A percentile compares a stretch with the other conserved stretches of the same genome.
Conservation (phyloP, 1,140 invertebrate genomes). For the Chlorops oryzae region DNA sequence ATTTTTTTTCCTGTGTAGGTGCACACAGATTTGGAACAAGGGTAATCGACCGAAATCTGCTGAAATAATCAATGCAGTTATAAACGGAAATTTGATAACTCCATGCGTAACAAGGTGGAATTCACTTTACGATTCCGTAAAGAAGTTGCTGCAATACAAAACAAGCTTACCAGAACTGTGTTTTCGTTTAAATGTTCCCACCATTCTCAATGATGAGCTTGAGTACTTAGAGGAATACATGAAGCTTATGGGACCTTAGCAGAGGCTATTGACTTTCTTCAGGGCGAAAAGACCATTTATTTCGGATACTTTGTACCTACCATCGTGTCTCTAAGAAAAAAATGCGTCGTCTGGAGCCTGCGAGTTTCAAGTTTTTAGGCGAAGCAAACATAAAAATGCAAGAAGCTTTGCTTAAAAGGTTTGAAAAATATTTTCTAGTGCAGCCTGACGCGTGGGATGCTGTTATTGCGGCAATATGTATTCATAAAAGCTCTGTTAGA, state of each 20-base stretch:
- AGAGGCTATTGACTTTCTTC: background rate
- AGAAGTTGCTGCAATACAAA: slow-evolving; percentile 2
- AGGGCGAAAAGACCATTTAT: slow-evolving; percentile 4
- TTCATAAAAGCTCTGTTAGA: slow-evolving; percentile 1
- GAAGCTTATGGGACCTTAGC: background rate
- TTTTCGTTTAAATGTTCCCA: background rate
- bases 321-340: background rate
- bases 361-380: too few species aligned
- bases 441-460: too few species aligned
- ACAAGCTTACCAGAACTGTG: slow-evolving; percentile 2
- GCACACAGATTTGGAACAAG: slow-evolving; percentile 17
- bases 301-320: background rate
- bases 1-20: slow-evolving; percentile 14
- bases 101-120: slow-evolving; percentile 24
- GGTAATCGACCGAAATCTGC: slow-evolving; percentile 17
- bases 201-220: background rate
- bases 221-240: slow-evolving; percentile 3
- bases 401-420: slow-evolving; percentile 1
- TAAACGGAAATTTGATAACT: slow-evolving; percentile 13
- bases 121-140: slow-evolving; percentile 17
- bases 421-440: slow-evolving; percentile 4
- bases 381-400: too few species aligned
- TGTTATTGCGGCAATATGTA: too few species aligned
- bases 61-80: slow-evolving; percentile 15
- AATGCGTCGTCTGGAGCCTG: too few species aligned